These are phyloP conservation scores for Montipora efflorescens DNA, from an alignment of 64 coral and sea anemone species.

Conservation along the genomic window DNA sequence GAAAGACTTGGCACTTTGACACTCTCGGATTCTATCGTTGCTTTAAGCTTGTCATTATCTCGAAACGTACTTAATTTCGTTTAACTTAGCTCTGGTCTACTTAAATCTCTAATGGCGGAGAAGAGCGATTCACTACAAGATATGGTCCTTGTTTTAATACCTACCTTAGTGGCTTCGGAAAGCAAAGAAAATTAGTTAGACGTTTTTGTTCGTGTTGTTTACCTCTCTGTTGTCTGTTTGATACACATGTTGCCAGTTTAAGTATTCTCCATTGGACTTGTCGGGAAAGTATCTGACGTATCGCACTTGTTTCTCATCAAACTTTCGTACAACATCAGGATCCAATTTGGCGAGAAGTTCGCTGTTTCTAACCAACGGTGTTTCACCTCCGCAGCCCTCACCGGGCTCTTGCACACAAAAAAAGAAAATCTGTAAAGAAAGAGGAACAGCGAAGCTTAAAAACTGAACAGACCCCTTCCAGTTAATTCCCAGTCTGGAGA, in stretches of 20 bases:
- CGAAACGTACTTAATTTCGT: too few species aligned
- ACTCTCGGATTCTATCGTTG: too few species aligned
- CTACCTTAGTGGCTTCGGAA: background rate
- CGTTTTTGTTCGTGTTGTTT: background rate
- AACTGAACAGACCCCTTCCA: too few species aligned
- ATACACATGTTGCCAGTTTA: conserved; percentile 67
- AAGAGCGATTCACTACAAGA: too few species aligned
- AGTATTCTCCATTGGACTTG: conserved; percentile 1
- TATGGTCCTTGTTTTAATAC: too few species aligned
- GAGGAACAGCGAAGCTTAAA: background rate
- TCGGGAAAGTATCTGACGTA: conserved; percentile 49
- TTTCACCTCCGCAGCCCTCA: conserved; percentile 76
- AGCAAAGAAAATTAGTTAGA: background rate
- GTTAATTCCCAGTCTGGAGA: too few species aligned
- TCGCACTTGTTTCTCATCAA: conserved; percentile 56
- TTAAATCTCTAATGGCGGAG: too few species aligned
- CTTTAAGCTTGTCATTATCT: too few species aligned
- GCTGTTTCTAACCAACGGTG: conserved; percentile 48
- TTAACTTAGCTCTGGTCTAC: too few species aligned
- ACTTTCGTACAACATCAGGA: conserved; percentile 52
- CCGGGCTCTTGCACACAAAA: conserved; percentile 70
- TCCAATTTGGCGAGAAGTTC: conserved; percentile 55
- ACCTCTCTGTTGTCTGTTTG: conserved; percentile 55
- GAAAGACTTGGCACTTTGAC: too few species aligned
- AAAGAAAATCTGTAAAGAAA: conserved; percentile 68